Evolutionary conservation across 2,113 vertebrate species (phyloP), one percentile per base, ranked within the genome.

Genomic region (Hipposideros armiger): DNA sequence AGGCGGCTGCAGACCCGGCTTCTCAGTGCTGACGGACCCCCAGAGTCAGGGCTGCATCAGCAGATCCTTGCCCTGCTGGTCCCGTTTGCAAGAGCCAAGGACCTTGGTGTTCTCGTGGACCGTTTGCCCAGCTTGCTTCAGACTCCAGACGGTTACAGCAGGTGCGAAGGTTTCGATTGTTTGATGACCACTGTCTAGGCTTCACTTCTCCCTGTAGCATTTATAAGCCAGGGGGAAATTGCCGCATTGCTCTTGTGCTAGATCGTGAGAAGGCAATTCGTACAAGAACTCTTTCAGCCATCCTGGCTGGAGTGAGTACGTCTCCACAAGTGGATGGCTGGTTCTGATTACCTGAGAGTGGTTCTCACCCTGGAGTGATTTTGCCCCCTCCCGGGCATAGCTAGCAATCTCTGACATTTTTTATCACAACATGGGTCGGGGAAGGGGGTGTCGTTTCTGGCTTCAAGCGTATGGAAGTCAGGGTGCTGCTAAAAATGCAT

Each of bases 61-160:
- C 98, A 99, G 70, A 82, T 99, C 24, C 97, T 99, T 16, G 96
- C 99, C 0, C 98, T 97, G 85, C 95, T 99, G 92, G 94, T 99
- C 87, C 98, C 98, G 0, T 95, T 99, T 84, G 97, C 96, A 2
- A 98, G 98, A 92, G 97, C 80, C 81, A 97, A 97, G 54, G 98
- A 98, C 30, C 97, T 99, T 30, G 10, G 0, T 9, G 91, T 95
- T 50, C 96, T 99, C 7, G 97, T 98, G 66, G 96, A 94, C 6
- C 91, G 58, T 42, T 97, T 99, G 52, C 99, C 99, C 7, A 54
- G 54, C 22, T 81, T 97, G 86, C 99, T 99, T 72, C 98, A 98
- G 76, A 98, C 95, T 56, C 96, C 96, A 0, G 96, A 97, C 64
- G 94, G 90, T 87, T 97, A 97, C 4, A 97, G 98, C 97, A 99